Percentiles rank a stretch among this genome's conserved stretches.
These are phyloP conservation scores for Coboldia fuscipes DNA, from an alignment of 1,140 invertebrate genomes.

Conservation along the genomic window DNA sequence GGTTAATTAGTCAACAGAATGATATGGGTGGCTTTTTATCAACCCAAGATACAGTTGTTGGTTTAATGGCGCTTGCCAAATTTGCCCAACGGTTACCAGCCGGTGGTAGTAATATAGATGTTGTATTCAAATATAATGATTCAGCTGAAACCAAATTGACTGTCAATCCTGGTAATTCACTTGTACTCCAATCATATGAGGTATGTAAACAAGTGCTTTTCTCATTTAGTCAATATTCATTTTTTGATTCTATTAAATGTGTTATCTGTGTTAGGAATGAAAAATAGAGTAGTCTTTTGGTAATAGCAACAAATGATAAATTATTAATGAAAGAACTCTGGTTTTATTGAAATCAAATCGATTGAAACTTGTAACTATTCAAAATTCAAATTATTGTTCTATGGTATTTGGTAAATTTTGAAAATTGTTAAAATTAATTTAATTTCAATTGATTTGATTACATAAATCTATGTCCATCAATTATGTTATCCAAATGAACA, in stretches of 20 bases:
- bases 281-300: neutral
- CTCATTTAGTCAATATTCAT: neutral
- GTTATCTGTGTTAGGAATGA: neutral
- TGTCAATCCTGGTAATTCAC: slow-evolving; percentile 42
- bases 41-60: slow-evolving; percentile 48
- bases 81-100: slow-evolving; percentile 37
- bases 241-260: neutral
- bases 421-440: no score
- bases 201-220: slow-evolving; percentile 20
- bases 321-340: neutral
- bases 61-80: slow-evolving; percentile 43
- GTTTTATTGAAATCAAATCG: neutral
- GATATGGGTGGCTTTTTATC: slow-evolving; percentile 62
- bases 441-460: no score
- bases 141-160: slow-evolving; percentile 37
- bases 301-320: neutral
- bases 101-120: slow-evolving; percentile 28
- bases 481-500: no score
- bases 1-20: slow-evolving; percentile 66
- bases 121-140: slow-evolving; percentile 29
- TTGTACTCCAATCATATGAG: slow-evolving; percentile 51
- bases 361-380: no score
- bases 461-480: no score
- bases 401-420: no score
- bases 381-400: no score